Base-by-base conservation (phyloP, 1,140 invertebrate genomes). In the Spodoptera frugiperda region DNA sequence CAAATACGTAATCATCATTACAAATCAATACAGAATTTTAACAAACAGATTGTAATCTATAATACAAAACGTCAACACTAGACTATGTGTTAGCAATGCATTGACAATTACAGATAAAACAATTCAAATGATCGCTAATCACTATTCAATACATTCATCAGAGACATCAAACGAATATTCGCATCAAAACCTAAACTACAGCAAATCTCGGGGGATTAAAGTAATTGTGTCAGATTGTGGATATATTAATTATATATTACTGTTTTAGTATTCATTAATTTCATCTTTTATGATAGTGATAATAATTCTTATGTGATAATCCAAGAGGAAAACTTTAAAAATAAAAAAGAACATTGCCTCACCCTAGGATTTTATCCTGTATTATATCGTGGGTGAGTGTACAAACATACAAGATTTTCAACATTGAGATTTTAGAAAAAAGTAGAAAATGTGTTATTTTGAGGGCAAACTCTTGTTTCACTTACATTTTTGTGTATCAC, bases 21-120 rank as follows among this genome's bases (percentile, higher is more conserved):
- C 63, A 67, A 67, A 67, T 67, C 63, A 49, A 19, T 49, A n/a
- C 63, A 8, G 17, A 46, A 10, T 48, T 21, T 57, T 25, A 25
- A 49, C 57, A 65, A 19, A 48, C 39, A 65, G 44, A 65, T 48
- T 4, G 2, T 67, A 67, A 25, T 67, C 63, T 67, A 67, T 21
- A 67, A 46, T 25, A 48, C 21, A 67, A 67, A 49, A 67, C 11
- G 12, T 39, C 10, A 1, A 10, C 15, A 63, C 15, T 63, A 61
- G n/a, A 12, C 21, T 30, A 57, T 57, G 30, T 57, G 33, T 61
- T 39, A 39, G 14, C 9, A 33, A 39, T 63, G 59, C 59, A 63
- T 9, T 44, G 15, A 17, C n/a, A 39, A 17, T 63, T 3, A 44
- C 11, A 63, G 59, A 63, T 44, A 63, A 63, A n/a, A n/a, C 3